These are phyloP conservation scores for Gorilla gorilla DNA, from an alignment of 2,113 vertebrate genomes.

Conservation along the genomic window DNA sequence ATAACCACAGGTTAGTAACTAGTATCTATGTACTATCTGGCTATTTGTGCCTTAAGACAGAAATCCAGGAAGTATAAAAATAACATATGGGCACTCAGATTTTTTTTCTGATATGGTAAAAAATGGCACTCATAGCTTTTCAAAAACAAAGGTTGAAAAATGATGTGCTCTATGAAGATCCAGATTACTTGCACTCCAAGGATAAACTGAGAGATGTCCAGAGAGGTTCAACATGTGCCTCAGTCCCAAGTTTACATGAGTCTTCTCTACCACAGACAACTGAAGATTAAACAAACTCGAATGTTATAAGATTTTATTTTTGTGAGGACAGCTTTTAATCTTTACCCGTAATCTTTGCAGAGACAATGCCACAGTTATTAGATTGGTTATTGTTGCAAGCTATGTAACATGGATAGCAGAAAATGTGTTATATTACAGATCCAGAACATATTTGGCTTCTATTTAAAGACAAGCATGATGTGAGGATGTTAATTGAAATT, in stretches of 20 bases:
- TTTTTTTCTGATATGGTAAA: neutral
- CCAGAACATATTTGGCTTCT: neutral
- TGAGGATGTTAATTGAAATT: constrained; percentile 1
- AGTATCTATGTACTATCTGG: neutral
- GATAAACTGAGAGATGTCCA: neutral
- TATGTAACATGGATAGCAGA: neutral
- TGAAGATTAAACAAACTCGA: neutral
- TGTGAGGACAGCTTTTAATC: neutral
- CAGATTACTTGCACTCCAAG: neutral
- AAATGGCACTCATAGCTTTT: neutral
- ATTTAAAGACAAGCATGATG: neutral
- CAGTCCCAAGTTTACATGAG: neutral
- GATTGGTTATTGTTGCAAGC: neutral
- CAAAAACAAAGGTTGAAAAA: neutral
- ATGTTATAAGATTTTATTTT: neutral
- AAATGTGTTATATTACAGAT: neutral
- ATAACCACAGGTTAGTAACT: neutral
- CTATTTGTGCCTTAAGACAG: neutral
- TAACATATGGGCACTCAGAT: neutral
- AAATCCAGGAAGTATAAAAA: constrained; percentile 52
- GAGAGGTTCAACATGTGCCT: neutral
- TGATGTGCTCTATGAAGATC: neutral
- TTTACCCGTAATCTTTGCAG: neutral
- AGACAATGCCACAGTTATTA: neutral
- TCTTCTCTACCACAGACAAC: neutral